Base-by-base conservation (phyloP, 1,140 invertebrate species). In the Theocolax elegans region DNA sequence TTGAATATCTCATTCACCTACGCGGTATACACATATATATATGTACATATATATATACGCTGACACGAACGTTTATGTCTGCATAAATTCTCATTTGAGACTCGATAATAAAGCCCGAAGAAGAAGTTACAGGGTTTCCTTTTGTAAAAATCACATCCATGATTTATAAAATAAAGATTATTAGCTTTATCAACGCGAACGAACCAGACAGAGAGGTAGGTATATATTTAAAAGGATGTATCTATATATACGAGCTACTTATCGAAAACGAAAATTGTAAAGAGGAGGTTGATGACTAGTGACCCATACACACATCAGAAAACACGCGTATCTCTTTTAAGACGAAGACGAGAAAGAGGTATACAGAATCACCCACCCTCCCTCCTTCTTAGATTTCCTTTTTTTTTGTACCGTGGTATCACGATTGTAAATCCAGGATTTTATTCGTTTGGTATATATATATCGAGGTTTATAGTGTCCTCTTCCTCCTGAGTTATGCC, bases 381-480 rank as follows among this genome's bases (percentile, higher is more conserved):
- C 12, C 29, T 66, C 56, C 44, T 68, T 19, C n/a, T n/a, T n/a
- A n/a, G n/a, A n/a, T 23, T 25, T 59, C 54, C 49, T 51, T 73
- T 48, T 63, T 49, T 9, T 75, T 75, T 70, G 73, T 75, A 35
- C 76, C 13, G 42, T 73, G 75, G 74, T 85, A 85, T 85, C 83
- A 80, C 78, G 79, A 80, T 77, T 81, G 81, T 85, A 85, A 85
- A 85, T 85, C 81, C 81, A 78, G 79, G 76, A 82, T 83, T 85
- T 85, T 85, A 85, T 85, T 85, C 77, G 76, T 75, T 76, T 79
- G 77, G 81, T 85, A n/a, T n/a, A n/a, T n/a, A n/a, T n/a, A n/a
- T n/a, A 85, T 85, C 82, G 81, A 82, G 80, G 84, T 85, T 85
- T 85, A 85, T 85, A 83, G 83, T 81, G 81, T 85, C 80, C 79